Percentiles rank a stretch among this genome's conserved stretches.
Evolutionary conservation across 1,140 invertebrate species (phyloP).

Genomic region (Diabrotica undecimpunctata): DNA sequence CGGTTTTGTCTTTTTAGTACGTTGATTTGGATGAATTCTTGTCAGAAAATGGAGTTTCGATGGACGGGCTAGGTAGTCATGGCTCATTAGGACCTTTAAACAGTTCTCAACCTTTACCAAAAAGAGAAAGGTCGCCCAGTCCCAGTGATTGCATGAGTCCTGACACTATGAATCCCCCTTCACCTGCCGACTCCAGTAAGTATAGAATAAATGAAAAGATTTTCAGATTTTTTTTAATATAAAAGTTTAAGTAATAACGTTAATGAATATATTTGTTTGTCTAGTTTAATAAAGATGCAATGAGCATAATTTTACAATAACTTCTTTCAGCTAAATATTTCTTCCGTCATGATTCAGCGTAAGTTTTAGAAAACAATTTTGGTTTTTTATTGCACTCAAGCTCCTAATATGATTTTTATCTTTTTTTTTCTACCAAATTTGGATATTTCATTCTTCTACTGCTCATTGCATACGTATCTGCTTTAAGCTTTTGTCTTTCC

Average conservation of each 20-base stretch:
- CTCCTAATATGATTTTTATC: too few species aligned
- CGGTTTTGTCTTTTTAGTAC: slow-evolving; percentile 64
- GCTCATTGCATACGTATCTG: too few species aligned
- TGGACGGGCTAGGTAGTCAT: slow-evolving; percentile 64
- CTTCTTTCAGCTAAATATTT: too few species aligned
- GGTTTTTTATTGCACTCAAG: too few species aligned
- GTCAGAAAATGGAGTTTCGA: slow-evolving; percentile 86
- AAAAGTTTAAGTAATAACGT: background rate
- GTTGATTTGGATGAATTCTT: slow-evolving; percentile 96
- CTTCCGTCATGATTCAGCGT: too few species aligned
- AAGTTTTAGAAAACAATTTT: too few species aligned
- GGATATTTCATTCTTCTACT: too few species aligned
- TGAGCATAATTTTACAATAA: too few species aligned
- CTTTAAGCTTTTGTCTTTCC: too few species aligned
- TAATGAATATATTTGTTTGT: too few species aligned
- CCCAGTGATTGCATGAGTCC: slow-evolving; percentile 82
- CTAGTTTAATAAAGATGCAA: too few species aligned
- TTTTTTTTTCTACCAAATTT: too few species aligned
- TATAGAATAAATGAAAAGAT: slow-evolving; percentile 6
- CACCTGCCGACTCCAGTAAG: slow-evolving; percentile 82
- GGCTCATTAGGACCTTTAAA: slow-evolving; percentile 51
- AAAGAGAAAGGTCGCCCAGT: slow-evolving; percentile 76
- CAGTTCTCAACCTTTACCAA: slow-evolving; percentile 58
- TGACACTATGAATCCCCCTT: slow-evolving; percentile 79
- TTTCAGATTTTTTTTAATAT: background rate